Evolutionary conservation across 2,797 vertebrate species (phyloP).

Genomic region (Melopsittacus undulatus): DNA sequence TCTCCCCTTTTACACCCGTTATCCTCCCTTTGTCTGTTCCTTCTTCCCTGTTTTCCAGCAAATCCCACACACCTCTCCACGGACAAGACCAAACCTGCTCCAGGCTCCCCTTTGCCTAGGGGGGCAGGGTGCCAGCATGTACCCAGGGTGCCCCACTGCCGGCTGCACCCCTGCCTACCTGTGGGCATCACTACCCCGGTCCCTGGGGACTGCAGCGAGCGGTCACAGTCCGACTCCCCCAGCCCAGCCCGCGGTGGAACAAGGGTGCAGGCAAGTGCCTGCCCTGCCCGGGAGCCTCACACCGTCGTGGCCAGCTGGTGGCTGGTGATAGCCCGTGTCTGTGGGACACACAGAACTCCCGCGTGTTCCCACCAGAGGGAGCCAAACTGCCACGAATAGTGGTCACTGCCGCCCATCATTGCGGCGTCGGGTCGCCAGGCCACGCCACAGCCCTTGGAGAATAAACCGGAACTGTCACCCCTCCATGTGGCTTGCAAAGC

Average conservation of each 20-base stretch:
- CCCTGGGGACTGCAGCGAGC: not conserved
- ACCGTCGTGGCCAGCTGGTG: not conserved
- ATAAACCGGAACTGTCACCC: not conserved
- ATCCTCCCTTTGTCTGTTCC: not conserved
- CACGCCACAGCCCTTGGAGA: not conserved
- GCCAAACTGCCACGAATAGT: not conserved
- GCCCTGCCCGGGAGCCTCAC: not conserved
- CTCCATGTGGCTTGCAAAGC: not conserved
- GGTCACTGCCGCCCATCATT: not conserved
- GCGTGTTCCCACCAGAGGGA: conserved; percentile 46
- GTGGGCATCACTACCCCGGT: not conserved
- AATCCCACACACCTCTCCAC: accelerated
- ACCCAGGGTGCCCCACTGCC: not conserved
- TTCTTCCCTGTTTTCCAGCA: not conserved
- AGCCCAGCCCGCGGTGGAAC: not conserved
- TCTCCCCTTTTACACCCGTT: not conserved
- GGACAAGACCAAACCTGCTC: not conserved
- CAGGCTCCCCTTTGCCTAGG: not conserved
- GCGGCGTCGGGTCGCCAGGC: not conserved
- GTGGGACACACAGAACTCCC: not conserved
- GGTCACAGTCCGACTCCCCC: not conserved
- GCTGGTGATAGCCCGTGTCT: not conserved
- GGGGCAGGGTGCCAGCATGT: not conserved
- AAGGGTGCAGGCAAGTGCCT: not conserved
- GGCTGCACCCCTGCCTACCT: not conserved